Base-by-base conservation (phyloP, 1,140 invertebrate genomes). In the Colletes latitarsis region DNA sequence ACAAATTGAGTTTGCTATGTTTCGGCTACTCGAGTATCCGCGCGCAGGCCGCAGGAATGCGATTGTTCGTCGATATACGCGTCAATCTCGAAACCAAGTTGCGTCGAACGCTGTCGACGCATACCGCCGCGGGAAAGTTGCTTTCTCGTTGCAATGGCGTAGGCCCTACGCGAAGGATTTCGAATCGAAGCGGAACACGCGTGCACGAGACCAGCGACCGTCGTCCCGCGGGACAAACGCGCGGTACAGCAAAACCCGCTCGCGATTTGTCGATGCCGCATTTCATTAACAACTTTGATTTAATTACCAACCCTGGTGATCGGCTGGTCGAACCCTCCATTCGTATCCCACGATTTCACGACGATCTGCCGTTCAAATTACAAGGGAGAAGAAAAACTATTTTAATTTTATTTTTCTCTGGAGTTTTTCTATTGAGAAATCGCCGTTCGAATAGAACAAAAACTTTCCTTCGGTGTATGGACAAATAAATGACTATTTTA, bases 231-330 rank as follows among this genome's bases (percentile, higher is more conserved):
- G 60, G 55, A 77, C 73, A 55, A 46, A 10, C 71, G 19, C 49
- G 58, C 43, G 39, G 71, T 43, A 49, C 43, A 6, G 64, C n/a
- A 62, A 53, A 10, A 60, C 77, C 17, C 55, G 52, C 63, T 76
- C 70, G 73, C 82, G 82, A 86, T 83, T 89, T 86, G 84, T 89
- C 84, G 86, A 88, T 87, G 81, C 87, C 77, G 72, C 68, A 89
- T 89, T 91, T 90, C 90, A 91, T 90, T 90, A 90, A 80, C 84
- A 86, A 89, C 84, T 89, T 91, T 85, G 80, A 82, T 90, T 90
- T 89, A 89, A 89, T 90, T 89, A 85, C 79, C 77, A 8, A 46
- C n/a, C 46, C 62, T 2, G 60, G 52, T 55, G 52, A 49, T 39
- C 39, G 52, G 12, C 53, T 21, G 58, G 19, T 19, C 62, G 21